A percentile compares a stretch with the other conserved stretches of the same genome.
phyloP scores from a whole-genome alignment of 2,113 vertebrate species.

The Actinemys pallida region DNA sequence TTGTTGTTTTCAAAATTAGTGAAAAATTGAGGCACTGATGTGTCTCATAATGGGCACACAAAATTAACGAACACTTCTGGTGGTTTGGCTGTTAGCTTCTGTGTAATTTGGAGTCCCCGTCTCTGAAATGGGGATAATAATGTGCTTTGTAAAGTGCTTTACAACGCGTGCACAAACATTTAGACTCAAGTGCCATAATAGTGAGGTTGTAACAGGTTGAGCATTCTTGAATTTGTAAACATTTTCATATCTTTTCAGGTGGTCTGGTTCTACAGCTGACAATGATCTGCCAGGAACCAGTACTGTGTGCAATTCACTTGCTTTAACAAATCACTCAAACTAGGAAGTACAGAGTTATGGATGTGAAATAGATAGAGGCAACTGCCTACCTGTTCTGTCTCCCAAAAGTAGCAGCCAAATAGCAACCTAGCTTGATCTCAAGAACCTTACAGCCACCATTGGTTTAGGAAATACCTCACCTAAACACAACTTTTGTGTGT shows the following conservation, averaged over 20 bases:
- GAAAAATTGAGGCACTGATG: background rate
- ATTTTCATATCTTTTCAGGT: background rate
- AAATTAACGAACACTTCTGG: too few relatives aligned
- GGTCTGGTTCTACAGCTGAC: background rate
- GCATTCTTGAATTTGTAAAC: background rate
- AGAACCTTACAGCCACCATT: background rate
- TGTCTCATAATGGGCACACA: background rate
- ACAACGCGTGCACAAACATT: background rate
- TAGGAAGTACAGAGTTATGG: background rate
- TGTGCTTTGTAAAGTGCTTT: too few relatives aligned
- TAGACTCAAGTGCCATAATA: background rate
- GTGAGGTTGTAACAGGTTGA: background rate
- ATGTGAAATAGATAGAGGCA: background rate
- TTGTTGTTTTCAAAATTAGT: background rate
- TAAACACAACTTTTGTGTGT: background rate
- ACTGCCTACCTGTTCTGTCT: background rate
- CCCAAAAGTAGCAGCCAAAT: background rate
- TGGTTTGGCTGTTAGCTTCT: too few relatives aligned
- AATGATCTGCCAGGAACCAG: background rate
- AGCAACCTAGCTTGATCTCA: background rate
- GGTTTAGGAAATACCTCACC: background rate
- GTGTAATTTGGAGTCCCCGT: too few relatives aligned
- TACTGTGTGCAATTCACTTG: background rate
- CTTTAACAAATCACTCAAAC: background rate
- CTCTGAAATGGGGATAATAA: too few relatives aligned